These are phyloP conservation scores for Troglohyphantes excavatus DNA, from an alignment of 2,888 invertebrate species.

Conservation along the genomic window DNA sequence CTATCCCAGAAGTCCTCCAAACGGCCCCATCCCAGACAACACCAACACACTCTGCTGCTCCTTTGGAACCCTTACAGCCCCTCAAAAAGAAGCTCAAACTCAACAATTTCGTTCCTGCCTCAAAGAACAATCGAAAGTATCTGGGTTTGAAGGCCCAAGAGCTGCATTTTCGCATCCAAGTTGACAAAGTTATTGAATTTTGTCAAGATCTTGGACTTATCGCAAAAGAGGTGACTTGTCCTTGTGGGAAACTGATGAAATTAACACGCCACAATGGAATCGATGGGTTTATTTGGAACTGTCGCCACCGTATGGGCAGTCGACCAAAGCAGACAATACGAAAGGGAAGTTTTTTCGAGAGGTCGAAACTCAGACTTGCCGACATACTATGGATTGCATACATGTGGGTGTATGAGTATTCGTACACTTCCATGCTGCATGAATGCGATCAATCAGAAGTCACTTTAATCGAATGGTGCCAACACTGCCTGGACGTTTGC, in stretches of 20 bases:
- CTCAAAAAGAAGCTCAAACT: background rate
- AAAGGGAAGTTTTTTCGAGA: slow-evolving; percentile 18
- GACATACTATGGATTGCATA: slow-evolving; percentile 22
- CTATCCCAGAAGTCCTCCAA: background rate
- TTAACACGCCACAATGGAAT: background rate
- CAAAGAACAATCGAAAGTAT: background rate
- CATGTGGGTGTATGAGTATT: slow-evolving; percentile 35
- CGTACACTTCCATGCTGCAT: slow-evolving; percentile 12
- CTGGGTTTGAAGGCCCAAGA: background rate
- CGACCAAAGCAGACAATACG: background rate
- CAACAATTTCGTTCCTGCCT: background rate
- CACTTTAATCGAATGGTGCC: background rate
- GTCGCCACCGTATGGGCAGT: background rate
- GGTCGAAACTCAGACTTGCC: background rate
- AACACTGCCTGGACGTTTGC: background rate
- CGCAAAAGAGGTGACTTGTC: background rate
- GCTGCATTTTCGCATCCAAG: background rate
- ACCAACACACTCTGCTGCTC: background rate
- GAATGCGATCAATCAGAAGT: background rate
- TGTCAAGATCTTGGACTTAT: background rate
- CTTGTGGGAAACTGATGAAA: slow-evolving; percentile 5
- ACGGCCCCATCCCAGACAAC: background rate
- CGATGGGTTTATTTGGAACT: background rate
- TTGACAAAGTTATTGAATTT: background rate
- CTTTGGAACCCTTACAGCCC: background rate